These are phyloP conservation scores for Mus spicilegus DNA, from an alignment of 2,113 vertebrate genomes.

Conservation along the genomic window DNA sequence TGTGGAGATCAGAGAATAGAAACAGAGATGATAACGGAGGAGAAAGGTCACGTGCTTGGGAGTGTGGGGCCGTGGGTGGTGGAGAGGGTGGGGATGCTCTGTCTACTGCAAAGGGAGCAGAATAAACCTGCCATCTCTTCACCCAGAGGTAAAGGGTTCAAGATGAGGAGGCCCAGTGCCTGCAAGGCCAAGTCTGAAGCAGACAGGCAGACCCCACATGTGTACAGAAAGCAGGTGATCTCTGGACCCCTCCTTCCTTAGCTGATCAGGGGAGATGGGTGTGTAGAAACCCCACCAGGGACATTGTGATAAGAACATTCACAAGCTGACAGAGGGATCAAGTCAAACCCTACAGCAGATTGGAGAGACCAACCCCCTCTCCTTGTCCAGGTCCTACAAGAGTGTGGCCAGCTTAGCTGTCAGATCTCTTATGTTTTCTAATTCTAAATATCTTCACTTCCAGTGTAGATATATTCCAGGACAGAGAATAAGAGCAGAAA, in stretches of 20 bases:
- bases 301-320: neutral
- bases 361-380: neutral
- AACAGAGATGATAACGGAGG: neutral
- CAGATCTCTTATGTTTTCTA: neutral
- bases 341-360: neutral
- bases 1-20: neutral
- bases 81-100: neutral
- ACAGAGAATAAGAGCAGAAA: neutral
- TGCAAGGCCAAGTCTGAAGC: neutral
- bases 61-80: neutral
- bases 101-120: fast-evolving
- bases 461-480: neutral
- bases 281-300: neutral
- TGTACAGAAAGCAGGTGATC: neutral
- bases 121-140: neutral
- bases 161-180: neutral
- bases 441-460: neutral
- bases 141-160: neutral
- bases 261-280: neutral
- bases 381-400: neutral
- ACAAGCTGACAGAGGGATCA: neutral
- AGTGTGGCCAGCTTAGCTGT: neutral
- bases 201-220: neutral
- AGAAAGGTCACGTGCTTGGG: neutral
- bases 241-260: neutral